Percentiles rank a stretch among this genome's conserved stretches.
Evolutionary conservation across 2,888 invertebrate genomes (phyloP).

Genomic region (Halocaridina rubra): DNA sequence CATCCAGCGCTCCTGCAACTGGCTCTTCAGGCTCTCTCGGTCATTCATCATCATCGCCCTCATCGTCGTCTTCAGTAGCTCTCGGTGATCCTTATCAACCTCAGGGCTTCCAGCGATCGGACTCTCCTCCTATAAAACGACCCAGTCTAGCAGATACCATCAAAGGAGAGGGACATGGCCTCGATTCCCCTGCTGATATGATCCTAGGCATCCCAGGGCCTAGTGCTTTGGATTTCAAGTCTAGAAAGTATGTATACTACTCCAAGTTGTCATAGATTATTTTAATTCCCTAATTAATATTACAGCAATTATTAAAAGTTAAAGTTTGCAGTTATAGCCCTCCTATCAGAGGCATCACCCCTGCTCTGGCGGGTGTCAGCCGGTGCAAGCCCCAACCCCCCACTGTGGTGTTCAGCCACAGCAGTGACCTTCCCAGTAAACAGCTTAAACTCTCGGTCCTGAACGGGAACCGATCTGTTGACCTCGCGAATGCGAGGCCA

Average conservation of each 20-base stretch:
- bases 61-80: slow-evolving; percentile 18
- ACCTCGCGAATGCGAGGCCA: too few relatives aligned
- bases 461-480: too few relatives aligned
- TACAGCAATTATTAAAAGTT: too few relatives aligned
- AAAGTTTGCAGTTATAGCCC: too few relatives aligned
- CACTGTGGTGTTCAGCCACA: too few relatives aligned
- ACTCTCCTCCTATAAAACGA: slow-evolving; percentile 28
- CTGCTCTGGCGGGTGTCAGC: too few relatives aligned
- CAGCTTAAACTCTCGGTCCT: too few relatives aligned
- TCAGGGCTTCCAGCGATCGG: slow-evolving; percentile 58
- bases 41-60: background rate
- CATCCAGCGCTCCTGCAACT: background rate
- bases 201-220: slow-evolving; percentile 57
- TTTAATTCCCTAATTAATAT: too few relatives aligned
- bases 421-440: too few relatives aligned
- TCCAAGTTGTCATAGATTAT: too few relatives aligned
- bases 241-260: slow-evolving; percentile 25
- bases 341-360: too few relatives aligned
- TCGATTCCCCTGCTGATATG: slow-evolving; percentile 48
- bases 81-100: slow-evolving; percentile 58
- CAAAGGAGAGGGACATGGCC: background rate
- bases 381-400: too few relatives aligned
- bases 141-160: background rate
- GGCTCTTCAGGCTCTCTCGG: background rate
- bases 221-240: slow-evolving; percentile 43